phyloP scores from a whole-genome alignment of 2,888 invertebrate species.

The Nephrotoma appendiculata region DNA sequence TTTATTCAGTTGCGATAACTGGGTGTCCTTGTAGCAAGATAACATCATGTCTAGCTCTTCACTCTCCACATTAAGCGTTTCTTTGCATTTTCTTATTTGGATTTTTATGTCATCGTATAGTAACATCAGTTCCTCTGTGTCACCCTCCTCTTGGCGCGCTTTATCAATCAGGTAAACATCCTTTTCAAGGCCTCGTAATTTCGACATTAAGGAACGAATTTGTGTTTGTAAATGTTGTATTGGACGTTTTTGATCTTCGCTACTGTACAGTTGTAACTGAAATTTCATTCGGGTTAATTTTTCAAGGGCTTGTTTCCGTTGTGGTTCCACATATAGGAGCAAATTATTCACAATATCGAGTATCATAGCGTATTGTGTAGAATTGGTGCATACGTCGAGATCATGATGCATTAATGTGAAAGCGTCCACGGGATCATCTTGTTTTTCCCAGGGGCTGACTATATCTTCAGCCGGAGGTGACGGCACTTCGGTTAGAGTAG shows the following conservation, averaged over 20 bases:
- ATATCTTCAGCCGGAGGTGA: conserved; percentile 55
- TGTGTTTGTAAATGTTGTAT: conserved; percentile 84
- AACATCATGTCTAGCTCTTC: conserved; percentile 94
- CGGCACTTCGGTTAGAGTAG: conserved; percentile 45
- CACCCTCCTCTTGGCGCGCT: conserved; percentile 54
- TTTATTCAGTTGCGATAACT: conserved; percentile 42
- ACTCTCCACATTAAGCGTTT: conserved; percentile 69
- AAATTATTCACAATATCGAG: conserved; percentile 96
- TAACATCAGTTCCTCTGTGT: conserved; percentile 40
- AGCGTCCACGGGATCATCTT: conserved; percentile 84
- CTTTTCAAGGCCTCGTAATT: conserved; percentile 73
- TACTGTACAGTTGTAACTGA: conserved; percentile 78
- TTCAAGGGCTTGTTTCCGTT: conserved; percentile 80
- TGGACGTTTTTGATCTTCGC: conserved; percentile 81
- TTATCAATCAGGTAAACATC: conserved; percentile 78
- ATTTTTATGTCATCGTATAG: conserved; percentile 51
- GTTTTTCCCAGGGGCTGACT: conserved; percentile 61
- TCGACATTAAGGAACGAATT: conserved; percentile 56
- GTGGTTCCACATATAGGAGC: conserved; percentile 89
- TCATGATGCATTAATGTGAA: conserved; percentile 98
- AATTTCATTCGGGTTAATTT: conserved; percentile 80
- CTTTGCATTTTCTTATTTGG: conserved; percentile 78
- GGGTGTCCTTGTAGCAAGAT: conserved; percentile 76
- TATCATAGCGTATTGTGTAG: conserved; percentile 88
- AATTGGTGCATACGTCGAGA: conserved; percentile 94